Base-by-base conservation (phyloP, 1,140 invertebrate species). In the Leptonema lineaticorne region DNA sequence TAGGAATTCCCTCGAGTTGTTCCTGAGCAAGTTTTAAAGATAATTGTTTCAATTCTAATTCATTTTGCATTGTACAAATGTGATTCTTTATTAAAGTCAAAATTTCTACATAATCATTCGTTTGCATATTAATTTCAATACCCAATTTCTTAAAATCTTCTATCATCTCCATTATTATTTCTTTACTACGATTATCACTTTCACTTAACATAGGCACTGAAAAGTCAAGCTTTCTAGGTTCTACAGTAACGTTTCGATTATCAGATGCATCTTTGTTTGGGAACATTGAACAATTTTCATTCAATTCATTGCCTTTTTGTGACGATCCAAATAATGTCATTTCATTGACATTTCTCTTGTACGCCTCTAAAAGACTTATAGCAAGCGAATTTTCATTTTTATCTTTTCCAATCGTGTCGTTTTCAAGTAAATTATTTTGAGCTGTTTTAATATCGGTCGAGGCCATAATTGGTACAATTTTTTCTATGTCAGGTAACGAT, bases 61-160 rank as follows among this genome's bases (percentile, higher is more conserved):
- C 83, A 4, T 76, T 71, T 71, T 80, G 82, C 1, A 86, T 76
- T 56, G 78, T 78, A 24, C 80, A 79, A 14, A 88, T 78, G 64
- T 86, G 82, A 65, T 79, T 76, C 74, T 87, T 85, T 6, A 88
- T 73, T 8, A 86, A 82, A 5, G 78, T 76, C 33, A 85, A 68
- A 59, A 83, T 78, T 59, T 81, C 78, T 2, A 78, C 78, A 66
- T 78, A 81, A 62, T 78, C 77, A 58, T 81, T 78, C 66, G 80
- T 78, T 67, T 75, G 77, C 7, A 78, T 68, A 28, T 83, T 79
- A 59, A 81, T 62, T 0, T 71, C 75, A 53, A 83, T 77, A 5
- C 79, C 79, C 7, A 18, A n/a, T 29, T 27, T 20, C 18, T 59
- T 59, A n/a, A 59, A 59, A 20, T 79, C 63, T 24, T 63, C 33